Evolutionary conservation across 2,113 vertebrate species (phyloP), one percentile per base, ranked within the genome.

Genomic region (Ornithorhynchus anatinus): DNA sequence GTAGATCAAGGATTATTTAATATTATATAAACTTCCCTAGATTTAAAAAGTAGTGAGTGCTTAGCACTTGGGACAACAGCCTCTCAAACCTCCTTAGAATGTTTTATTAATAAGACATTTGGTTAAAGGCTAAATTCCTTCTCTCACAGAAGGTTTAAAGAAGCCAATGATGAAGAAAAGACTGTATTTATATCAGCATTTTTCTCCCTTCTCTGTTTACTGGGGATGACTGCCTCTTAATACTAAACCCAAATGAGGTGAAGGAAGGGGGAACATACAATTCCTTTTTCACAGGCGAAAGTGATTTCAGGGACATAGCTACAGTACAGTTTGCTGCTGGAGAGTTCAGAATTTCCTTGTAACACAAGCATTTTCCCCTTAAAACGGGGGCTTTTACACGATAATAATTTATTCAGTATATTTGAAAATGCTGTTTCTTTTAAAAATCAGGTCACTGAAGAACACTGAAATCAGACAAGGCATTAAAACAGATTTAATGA

Each of bases 401-500:
- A 33, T 47, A 79, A 77, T 73, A 57, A 82, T 84, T 89, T 84
- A 85, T 83, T 88, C 72, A 59, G 83, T 67, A 40, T 45, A 80
- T 68, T 61, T 78, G 77, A 88, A n/a, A 90, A 88, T 80, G 60
- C 61, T 57, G 25, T 85, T 87, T 82, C 72, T 86, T 85, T 84
- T 80, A 56, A 83, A 90, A 89, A 86, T 59, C 62, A 82, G 84
- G 80, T 89, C 86, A 85, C 47, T 19, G 40, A 85, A 87, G 81
- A 89, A 85, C 54, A 72, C 38, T 19, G 29, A 79, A 88, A 75
- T 67, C 57, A 85, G 79, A 63, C 25, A 75, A 89, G 16, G 47
- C 81, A 84, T 81, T 91, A 86, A 87, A 90, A 84, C 74, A 73
- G 59, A 68, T 84, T 78, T 84, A 90, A 87, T 82, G 81, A 88